Evolutionary conservation across 2,888 invertebrate genomes (phyloP).

Genomic region (Cylloceria caligata): DNA sequence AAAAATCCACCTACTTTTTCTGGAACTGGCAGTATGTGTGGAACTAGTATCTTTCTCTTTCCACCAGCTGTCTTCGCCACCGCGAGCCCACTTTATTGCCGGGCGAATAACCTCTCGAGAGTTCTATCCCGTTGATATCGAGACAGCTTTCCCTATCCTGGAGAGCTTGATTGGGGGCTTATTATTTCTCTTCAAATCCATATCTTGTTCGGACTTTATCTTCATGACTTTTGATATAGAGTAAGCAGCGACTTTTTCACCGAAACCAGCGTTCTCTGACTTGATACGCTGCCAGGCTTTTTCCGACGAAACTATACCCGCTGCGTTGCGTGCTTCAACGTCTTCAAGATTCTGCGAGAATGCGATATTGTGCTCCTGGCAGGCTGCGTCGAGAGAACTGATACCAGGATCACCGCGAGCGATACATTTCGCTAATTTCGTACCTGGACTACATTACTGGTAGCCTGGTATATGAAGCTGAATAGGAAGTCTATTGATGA

Average conservation of each 20-base stretch:
- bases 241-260: constrained; percentile 76
- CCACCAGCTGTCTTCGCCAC: too few relatives aligned
- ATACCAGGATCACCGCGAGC: constrained; percentile 72
- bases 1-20: too few relatives aligned
- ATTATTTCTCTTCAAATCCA: constrained; percentile 36
- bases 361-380: constrained; percentile 79
- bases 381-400: constrained; percentile 76
- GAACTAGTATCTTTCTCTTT: too few relatives aligned
- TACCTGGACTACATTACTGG: constrained; percentile 55
- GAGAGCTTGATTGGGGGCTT: constrained; percentile 26
- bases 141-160: too few relatives aligned
- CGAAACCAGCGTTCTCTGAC: constrained; percentile 60
- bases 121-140: too few relatives aligned
- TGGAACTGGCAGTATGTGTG: too few relatives aligned
- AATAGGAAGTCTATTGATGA: constrained; percentile 58
- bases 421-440: constrained; percentile 74
- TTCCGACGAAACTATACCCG: constrained; percentile 62
- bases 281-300: constrained; percentile 64
- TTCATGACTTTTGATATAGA: constrained; percentile 77
- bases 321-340: constrained; percentile 51
- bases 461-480: constrained; percentile 64
- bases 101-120: too few relatives aligned
- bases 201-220: constrained; percentile 68
- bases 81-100: too few relatives aligned
- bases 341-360: constrained; percentile 70